Conservation (phyloP, 2,888 invertebrate species). For the Zaprionus lineosus region DNA sequence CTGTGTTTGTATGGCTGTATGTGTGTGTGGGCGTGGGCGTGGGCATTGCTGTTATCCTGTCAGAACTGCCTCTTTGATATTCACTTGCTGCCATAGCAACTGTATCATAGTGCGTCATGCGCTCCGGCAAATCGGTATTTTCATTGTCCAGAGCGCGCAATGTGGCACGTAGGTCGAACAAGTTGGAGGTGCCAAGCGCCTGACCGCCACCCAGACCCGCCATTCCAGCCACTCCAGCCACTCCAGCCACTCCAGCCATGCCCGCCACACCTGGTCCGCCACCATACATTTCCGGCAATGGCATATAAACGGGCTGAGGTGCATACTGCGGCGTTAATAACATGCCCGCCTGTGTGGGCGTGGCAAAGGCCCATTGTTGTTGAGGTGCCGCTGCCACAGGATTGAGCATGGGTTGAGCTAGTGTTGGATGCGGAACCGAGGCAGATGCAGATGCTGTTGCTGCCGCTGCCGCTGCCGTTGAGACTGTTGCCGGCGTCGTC, state of each 20-base stretch:
- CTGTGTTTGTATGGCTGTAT: too few species aligned
- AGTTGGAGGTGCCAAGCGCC: conserved; percentile 57
- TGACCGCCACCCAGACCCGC: conserved; percentile 10
- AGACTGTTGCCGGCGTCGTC: conserved; percentile 16
- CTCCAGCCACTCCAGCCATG: too few species aligned
- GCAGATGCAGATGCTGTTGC: conserved; percentile 10
- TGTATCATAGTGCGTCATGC: conserved; percentile 53
- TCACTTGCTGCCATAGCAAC: conserved; percentile 28
- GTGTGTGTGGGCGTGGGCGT: too few species aligned
- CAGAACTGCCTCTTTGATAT: conserved; percentile 7
- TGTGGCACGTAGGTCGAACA: conserved; percentile 71
- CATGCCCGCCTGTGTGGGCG: conserved; percentile 55
- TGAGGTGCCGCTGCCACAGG: conserved; percentile 20
- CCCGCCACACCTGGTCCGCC: conserved; percentile 2
- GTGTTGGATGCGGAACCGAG: conserved; percentile 10
- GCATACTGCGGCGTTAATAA: conserved; percentile 60
- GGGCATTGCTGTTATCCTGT: conserved; percentile 11
- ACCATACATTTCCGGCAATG: conserved; percentile 49
- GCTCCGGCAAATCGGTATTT: conserved; percentile 70
- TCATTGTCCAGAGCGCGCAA: conserved; percentile 73
- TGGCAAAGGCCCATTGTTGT: conserved; percentile 72
- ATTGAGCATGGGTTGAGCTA: conserved; percentile 15
- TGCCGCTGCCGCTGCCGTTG: conserved; percentile 6
- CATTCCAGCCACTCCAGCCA: too few species aligned
- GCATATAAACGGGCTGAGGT: conserved; percentile 53